Conservation (phyloP, 2,888 invertebrate species). For the Odontomyia ornata region DNA sequence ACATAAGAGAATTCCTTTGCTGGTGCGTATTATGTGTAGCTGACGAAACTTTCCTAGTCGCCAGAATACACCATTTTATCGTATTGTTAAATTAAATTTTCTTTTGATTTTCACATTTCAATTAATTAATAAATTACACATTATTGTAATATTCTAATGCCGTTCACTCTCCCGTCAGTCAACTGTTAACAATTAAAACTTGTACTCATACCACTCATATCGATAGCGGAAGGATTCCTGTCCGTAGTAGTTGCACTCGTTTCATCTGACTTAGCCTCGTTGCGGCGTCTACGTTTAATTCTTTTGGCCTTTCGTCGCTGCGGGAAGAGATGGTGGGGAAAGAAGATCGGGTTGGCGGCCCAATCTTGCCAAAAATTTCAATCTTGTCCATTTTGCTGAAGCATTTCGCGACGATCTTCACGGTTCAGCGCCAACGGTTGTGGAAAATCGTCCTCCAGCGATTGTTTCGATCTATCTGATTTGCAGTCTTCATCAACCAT, state of each 20-base stretch:
- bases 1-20: conserved; percentile 22
- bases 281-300: conserved; percentile 49
- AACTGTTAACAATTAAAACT: conserved; percentile 15
- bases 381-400: conserved; percentile 84
- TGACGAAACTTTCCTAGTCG: background rate
- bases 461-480: conserved; percentile 72
- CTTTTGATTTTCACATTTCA: conserved; percentile 26
- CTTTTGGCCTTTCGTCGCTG: conserved; percentile 45
- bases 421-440: conserved; percentile 69
- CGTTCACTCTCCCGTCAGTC: background rate
- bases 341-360: conserved; percentile 64
- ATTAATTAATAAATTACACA: background rate
- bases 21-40: background rate
- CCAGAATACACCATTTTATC: background rate
- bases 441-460: conserved; percentile 68
- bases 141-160: conserved; percentile 9
- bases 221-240: background rate
- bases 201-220: background rate
- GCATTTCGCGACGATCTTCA: conserved; percentile 71
- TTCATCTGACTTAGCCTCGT: conserved; percentile 44
- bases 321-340: conserved; percentile 55
- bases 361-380: conserved; percentile 68
- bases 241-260: background rate
- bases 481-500: conserved; percentile 74
- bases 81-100: conserved; percentile 2